Evolutionary conservation across 2,797 vertebrate genomes (phyloP).

Genomic region (Pseudochaenichthys georgianus): DNA sequence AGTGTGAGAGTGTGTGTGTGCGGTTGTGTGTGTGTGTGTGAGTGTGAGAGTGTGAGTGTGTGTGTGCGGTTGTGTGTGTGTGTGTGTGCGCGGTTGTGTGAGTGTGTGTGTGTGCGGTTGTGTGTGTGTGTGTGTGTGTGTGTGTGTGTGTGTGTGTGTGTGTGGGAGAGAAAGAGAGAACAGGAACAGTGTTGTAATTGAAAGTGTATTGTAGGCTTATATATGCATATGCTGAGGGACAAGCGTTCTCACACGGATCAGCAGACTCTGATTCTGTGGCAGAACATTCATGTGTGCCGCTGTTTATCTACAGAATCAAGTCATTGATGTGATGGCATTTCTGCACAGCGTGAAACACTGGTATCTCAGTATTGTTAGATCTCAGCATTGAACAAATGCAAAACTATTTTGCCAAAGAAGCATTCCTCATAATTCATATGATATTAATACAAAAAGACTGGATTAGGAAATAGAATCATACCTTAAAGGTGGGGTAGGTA

Average conservation of each 20-base stretch:
- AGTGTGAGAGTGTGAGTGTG: too few species aligned
- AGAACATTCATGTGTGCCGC: constrained; percentile 50
- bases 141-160: constrained; percentile 41
- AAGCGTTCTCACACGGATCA: constrained; percentile 87
- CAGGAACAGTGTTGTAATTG: constrained; percentile 81
- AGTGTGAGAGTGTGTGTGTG: constrained; percentile 60
- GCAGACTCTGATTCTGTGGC: constrained; percentile 67
- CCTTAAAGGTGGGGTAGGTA: too few species aligned
- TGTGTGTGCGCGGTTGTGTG: too few species aligned
- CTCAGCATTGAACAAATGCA: constrained; percentile 13
- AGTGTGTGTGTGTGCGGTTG: constrained; percentile 36
- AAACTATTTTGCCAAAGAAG: constrained; percentile 12
- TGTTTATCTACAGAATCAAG: constrained; percentile 53
- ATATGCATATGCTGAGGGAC: constrained; percentile 80
- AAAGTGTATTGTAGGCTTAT: constrained; percentile 82
- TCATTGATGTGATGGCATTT: constrained; percentile 59
- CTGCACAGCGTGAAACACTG: constrained; percentile 27
- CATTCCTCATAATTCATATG: neutral
- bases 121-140: constrained; percentile 43
- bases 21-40: constrained; percentile 45
- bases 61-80: constrained; percentile 47
- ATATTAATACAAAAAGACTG: neutral
- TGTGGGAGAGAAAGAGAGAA: constrained; percentile 46
- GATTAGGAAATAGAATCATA: neutral
- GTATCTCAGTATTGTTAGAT: constrained; percentile 18